Base-by-base conservation (phyloP, 2,797 vertebrate genomes). In the Apogon hyalosoma region DNA sequence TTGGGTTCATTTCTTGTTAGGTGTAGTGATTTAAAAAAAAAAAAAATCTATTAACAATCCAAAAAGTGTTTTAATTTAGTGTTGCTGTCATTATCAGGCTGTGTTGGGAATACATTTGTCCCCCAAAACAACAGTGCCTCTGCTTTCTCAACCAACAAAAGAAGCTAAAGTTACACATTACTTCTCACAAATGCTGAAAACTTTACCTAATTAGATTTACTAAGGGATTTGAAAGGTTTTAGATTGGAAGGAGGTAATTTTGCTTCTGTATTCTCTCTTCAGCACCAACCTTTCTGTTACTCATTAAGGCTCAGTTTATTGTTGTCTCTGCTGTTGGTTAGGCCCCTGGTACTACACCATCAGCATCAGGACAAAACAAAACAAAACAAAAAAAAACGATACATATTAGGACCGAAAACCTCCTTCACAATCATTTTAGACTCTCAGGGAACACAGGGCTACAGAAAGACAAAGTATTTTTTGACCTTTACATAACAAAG, bases 401-500 rank as follows among this genome's bases (percentile, higher is more conserved):
- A 42, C 16, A 14, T 15, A 36, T 53, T 16, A 21, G 16, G 12
- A 47, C 19, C 28, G 54, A 58, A 13, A 58, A 40, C 38, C 19
- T 56, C 75, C 52, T 55, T 52, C 66, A 56, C 51, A 66, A 6
- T 57, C 38, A 13, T 45, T 24, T 68, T 24, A 12, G 46, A 54
- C 11, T 31, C 48, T 49, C 19, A 33, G 56, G 65, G 21, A 42
- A 60, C 13, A 46, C 47, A 14, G 46, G 11, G 1, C 49, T 41
- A 58, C 43, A 57, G 13, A 64, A 36, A 63, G 31, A 38, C 19
- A 18, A 57, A 52, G 24, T 53, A 21, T 53, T 66, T 70, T 80
- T 52, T 77, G 19, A 73, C 59, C 49, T 78, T 76, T 78, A 76
- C 24, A 52, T 66, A 87, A 78, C 59, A 68, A 51, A 57, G 53